Percentiles rank a stretch among this genome's conserved stretches.
These are phyloP conservation scores for Drosophila kohkoa DNA, from an alignment of 1,140 invertebrate species.

Conservation along the genomic window DNA sequence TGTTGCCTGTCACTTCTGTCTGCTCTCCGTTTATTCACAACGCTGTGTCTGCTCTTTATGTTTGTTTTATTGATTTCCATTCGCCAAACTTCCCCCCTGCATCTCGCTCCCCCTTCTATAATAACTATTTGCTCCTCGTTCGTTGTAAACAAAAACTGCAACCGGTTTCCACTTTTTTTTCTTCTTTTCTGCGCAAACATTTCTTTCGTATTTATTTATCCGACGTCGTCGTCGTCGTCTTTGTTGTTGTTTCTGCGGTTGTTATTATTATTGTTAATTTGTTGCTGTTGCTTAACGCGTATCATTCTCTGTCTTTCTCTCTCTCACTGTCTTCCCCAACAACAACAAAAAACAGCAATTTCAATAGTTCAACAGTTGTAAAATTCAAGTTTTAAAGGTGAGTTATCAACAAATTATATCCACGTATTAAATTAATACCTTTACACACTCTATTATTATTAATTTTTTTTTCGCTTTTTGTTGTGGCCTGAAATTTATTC, in stretches of 20 bases:
- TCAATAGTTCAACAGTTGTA: slow-evolving; percentile 34
- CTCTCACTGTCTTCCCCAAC: slow-evolving; percentile 14
- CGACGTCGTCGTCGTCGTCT: slow-evolving; percentile 4
- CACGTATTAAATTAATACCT: background rate
- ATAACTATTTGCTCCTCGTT: slow-evolving; percentile 29
- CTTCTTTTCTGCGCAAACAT: slow-evolving; percentile 42
- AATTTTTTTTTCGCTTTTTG: background rate
- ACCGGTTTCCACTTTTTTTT: slow-evolving; percentile 57
- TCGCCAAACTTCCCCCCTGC: slow-evolving; percentile 23
- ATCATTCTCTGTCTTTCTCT: slow-evolving; percentile 25
- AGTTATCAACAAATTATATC: slow-evolving; percentile 28
- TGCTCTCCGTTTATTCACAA: slow-evolving; percentile 11
- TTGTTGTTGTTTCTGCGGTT: slow-evolving; percentile 25
- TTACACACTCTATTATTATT: slow-evolving; percentile 2
- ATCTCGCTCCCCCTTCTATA: slow-evolving; percentile 39
- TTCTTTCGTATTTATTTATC: slow-evolving; percentile 31
- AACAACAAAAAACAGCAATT: slow-evolving; percentile 20
- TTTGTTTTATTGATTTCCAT: slow-evolving; percentile 78
- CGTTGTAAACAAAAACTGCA: slow-evolving; percentile 71
- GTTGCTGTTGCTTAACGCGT: slow-evolving; percentile 5
- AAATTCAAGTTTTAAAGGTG: slow-evolving; percentile 50
- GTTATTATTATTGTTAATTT: slow-evolving; percentile 26
- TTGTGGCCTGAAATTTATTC: background rate
- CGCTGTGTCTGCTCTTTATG: slow-evolving; percentile 43
- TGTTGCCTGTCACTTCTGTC: slow-evolving; percentile 46